phyloP scores from a whole-genome alignment of 1,140 invertebrate species.

The Vanessa tameamea region DNA sequence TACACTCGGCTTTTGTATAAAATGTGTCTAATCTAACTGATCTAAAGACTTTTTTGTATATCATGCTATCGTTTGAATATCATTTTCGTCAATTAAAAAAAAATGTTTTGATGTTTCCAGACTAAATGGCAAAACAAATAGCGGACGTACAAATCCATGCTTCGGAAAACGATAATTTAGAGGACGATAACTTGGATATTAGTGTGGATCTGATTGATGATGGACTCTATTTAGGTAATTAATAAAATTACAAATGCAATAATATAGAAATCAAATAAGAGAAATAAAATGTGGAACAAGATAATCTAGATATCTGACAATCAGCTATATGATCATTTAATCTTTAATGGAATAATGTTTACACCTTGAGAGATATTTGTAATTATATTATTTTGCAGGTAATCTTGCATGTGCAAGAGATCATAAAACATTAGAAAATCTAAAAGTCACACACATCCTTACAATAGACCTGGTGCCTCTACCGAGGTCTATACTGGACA shows the following conservation, averaged over 20 bases:
- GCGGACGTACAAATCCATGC: constrained; percentile 69
- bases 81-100: neutral
- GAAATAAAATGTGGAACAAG: no score
- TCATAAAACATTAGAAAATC: constrained; percentile 83
- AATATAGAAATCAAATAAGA: neutral
- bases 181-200: constrained; percentile 63
- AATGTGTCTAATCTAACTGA: neutral
- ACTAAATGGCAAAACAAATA: constrained; percentile 63
- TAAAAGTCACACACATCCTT: constrained; percentile 88
- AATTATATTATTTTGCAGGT: constrained; percentile 70
- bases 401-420: constrained; percentile 90
- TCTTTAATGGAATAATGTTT: no score
- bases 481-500: constrained; percentile 85
- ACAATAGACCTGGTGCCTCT: constrained; percentile 91
- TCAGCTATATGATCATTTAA: no score
- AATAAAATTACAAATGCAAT: neutral
- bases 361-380: constrained; percentile 4
- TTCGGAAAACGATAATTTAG: constrained; percentile 44
- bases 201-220: constrained; percentile 83
- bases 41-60: neutral
- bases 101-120: constrained; percentile 9
- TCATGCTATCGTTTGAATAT: no score
- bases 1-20: constrained; percentile 5
- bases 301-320: no score
- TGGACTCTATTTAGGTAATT: constrained; percentile 85